Evolutionary conservation across 1,140 invertebrate genomes (phyloP).

Genomic region (Megathymus violae): DNA sequence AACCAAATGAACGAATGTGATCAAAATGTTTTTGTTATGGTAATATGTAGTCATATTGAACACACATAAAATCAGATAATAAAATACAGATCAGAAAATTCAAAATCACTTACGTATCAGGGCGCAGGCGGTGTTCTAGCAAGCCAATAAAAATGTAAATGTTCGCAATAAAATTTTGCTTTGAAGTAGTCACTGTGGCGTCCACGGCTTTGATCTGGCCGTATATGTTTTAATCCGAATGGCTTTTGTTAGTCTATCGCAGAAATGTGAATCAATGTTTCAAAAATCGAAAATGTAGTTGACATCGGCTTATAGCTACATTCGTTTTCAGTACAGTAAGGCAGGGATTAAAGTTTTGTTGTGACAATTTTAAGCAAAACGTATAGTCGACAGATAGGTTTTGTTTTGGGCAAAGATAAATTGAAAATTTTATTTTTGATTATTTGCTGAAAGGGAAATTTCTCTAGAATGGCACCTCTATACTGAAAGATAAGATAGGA

Average conservation of each 20-base stretch:
- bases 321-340: too few relatives aligned
- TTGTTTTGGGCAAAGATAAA: too few relatives aligned
- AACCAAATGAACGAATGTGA: conserved; percentile 33
- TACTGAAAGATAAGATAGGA: too few relatives aligned
- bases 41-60: conserved; percentile 71
- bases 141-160: conserved; percentile 83
- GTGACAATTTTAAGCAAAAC: too few relatives aligned
- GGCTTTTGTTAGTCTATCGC: conserved; percentile 54
- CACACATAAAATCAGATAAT: conserved; percentile 80
- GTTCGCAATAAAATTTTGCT: conserved; percentile 79
- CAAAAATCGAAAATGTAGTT: too few relatives aligned
- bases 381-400: too few relatives aligned
- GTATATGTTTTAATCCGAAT: conserved; percentile 59
- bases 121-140: conserved; percentile 74
- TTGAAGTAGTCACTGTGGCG: conserved; percentile 69
- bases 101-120: conserved; percentile 83
- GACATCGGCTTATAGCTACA: too few relatives aligned
- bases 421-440: too few relatives aligned
- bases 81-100: conserved; percentile 83
- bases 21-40: conserved; percentile 68
- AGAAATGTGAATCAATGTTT: conserved; percentile 39
- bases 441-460: too few relatives aligned
- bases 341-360: too few relatives aligned
- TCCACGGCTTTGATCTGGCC: conserved; percentile 70
- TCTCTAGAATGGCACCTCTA: too few relatives aligned